Evolutionary conservation across 2,113 vertebrate species (phyloP), one percentile per base, ranked within the genome.

Genomic region (Podilymbus podiceps): DNA sequence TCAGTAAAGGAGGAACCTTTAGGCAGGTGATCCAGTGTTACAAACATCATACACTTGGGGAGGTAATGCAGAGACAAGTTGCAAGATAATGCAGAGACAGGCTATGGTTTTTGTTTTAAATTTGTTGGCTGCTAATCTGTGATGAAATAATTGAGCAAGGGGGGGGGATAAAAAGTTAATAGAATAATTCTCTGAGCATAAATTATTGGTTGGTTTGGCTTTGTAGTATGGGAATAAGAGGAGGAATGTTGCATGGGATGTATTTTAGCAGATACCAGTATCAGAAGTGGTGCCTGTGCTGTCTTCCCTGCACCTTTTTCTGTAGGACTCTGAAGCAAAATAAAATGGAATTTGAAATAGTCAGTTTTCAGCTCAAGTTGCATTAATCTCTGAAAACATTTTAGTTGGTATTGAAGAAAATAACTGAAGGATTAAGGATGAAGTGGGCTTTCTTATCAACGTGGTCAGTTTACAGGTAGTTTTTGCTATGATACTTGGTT

Each of bases 1-100:
- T 15, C 8, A 6, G 0, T 76, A n/a, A 44, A 77, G 3, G 4
- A 8, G 12, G 10, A 40, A 11, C 4, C 6, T 75, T 58, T 47
- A 30, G 12, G 13, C 60, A 3, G 2, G 2, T 46, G 21, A 8
- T 40, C 25, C 21, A 9, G 2, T 20, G 0, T 56, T 58, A 12
- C 12, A 42, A 15, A 13, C 24, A 3, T 56, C 33, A 2, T 38
- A 47, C 6, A 7, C 11, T 50, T 67, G 24, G 53, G 23, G 50
- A 79, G 18, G 13, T 49, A 52, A 33, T n/a, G 58, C 4, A 44
- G 23, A 49, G 9, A 23, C 22, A 60, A 76, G 23, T 9, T 38
- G 38, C 38, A 55, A 79, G 18, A 15, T 49, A 52, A 33, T n/a
- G 58, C 4, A 44, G 23, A 49, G 9, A 23, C 22, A 60, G 72